These are phyloP conservation scores for Chrysina gloriosa DNA, from an alignment of 2,888 invertebrate genomes.

Conservation along the genomic window DNA sequence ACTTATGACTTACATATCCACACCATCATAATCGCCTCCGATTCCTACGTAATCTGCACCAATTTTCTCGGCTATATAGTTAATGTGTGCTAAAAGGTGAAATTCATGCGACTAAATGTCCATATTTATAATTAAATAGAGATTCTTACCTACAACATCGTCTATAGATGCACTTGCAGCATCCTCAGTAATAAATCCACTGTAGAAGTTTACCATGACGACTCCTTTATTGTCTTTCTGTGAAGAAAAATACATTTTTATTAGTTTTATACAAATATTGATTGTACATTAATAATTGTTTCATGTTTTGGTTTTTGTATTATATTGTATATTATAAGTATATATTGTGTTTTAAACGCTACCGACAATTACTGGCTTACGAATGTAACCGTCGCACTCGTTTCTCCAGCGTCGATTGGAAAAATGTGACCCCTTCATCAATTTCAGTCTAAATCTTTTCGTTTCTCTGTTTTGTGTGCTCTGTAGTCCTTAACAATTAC, in stretches of 20 bases:
- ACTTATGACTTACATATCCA: slow-evolving; percentile 60
- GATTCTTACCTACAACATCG: slow-evolving; percentile 73
- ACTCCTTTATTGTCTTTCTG: slow-evolving; percentile 76
- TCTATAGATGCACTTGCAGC: slow-evolving; percentile 69
- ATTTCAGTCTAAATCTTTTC: too few species aligned
- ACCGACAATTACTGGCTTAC: too few species aligned
- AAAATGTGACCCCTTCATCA: too few species aligned
- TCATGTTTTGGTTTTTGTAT: too few species aligned
- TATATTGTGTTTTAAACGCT: too few species aligned
- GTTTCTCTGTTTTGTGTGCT: too few species aligned
- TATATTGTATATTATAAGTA: too few species aligned
- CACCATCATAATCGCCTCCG: slow-evolving; percentile 68
- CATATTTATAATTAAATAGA: not conserved
- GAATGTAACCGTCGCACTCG: too few species aligned
- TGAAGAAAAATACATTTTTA: slow-evolving; percentile 31
- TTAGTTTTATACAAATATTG: too few species aligned
- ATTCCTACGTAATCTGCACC: slow-evolving; percentile 68
- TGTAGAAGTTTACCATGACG: slow-evolving; percentile 82
- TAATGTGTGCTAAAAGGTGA: slow-evolving; percentile 65
- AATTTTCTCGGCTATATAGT: slow-evolving; percentile 65
- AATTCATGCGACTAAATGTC: slow-evolving; percentile 35
- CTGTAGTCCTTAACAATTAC: too few species aligned
- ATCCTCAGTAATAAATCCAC: slow-evolving; percentile 69
- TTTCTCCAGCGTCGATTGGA: too few species aligned
- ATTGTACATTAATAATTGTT: too few species aligned